A percentile compares a stretch with the other conserved stretches of the same genome.
Evolutionary conservation across 1,140 invertebrate species (phyloP).

Genomic region (Drosophila simulans): DNA sequence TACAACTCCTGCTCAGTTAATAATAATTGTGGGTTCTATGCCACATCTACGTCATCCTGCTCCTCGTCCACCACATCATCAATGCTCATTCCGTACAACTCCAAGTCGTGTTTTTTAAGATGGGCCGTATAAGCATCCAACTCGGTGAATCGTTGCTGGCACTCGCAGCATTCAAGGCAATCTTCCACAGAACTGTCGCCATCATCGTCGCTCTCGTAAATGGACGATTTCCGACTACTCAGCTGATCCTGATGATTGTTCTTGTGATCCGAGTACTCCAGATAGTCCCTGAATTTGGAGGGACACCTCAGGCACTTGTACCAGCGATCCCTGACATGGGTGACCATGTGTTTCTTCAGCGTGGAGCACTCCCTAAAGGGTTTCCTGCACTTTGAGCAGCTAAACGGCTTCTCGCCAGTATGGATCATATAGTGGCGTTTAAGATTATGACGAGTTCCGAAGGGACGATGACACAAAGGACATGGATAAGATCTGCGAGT

Average conservation of each 20-base stretch:
- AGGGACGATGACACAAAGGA: constrained; percentile 74
- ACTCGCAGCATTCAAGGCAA: constrained; percentile 78
- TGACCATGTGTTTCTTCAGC: constrained; percentile 80
- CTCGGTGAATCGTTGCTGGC: constrained; percentile 68
- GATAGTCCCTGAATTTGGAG: constrained; percentile 68
- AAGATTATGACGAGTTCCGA: constrained; percentile 81
- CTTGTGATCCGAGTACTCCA: constrained; percentile 74
- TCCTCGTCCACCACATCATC: constrained; percentile 66
- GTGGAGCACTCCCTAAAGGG: constrained; percentile 81
- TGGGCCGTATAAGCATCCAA: constrained; percentile 74
- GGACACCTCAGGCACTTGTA: constrained; percentile 76
- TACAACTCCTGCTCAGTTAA: neutral
- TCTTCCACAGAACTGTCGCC: constrained; percentile 64
- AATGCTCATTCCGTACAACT: constrained; percentile 65
- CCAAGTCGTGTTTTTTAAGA: constrained; percentile 68
- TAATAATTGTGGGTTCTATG: constrained; percentile 15
- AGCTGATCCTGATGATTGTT: constrained; percentile 36
- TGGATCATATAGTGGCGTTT: constrained; percentile 84
- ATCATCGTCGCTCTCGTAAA: constrained; percentile 61
- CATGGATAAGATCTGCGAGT: constrained; percentile 65
- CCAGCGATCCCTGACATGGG: constrained; percentile 74
- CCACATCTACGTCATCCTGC: constrained; percentile 66
- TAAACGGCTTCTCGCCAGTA: constrained; percentile 80
- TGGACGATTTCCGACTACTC: constrained; percentile 11
- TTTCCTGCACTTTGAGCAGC: constrained; percentile 76